A percentile compares a stretch with the other conserved stretches of the same genome.
Conservation (phyloP, 2,888 invertebrate species). For the Ophion ellenae region DNA sequence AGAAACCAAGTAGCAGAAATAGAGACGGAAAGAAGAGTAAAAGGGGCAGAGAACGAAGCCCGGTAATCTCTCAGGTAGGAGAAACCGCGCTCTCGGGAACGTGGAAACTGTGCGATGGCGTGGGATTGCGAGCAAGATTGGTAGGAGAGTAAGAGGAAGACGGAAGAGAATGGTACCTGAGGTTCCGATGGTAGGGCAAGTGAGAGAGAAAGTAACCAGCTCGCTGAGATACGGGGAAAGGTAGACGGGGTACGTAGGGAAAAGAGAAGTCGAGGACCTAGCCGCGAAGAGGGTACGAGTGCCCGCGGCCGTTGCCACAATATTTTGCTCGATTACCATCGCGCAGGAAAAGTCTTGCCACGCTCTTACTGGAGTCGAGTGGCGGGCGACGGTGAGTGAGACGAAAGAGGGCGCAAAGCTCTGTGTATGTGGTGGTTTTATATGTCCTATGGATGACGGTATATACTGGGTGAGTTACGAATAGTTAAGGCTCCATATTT, state of each 20-base stretch:
- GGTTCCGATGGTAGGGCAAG: slow-evolving; percentile 32
- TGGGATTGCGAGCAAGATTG: slow-evolving; percentile 60
- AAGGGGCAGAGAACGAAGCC: slow-evolving; percentile 68
- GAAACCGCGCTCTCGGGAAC: slow-evolving; percentile 63
- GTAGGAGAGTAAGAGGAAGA: slow-evolving; percentile 55
- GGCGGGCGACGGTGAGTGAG: slow-evolving; percentile 56
- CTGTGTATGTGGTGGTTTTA: slow-evolving; percentile 24
- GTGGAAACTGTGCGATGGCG: slow-evolving; percentile 65
- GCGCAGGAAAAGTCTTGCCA: slow-evolving; percentile 76
- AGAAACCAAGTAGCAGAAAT: slow-evolving; percentile 51
- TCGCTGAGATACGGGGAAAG: slow-evolving; percentile 63
- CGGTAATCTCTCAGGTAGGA: slow-evolving; percentile 65
- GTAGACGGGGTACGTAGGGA: slow-evolving; percentile 61
- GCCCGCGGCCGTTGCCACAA: slow-evolving; percentile 80
- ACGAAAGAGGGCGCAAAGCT: slow-evolving; percentile 52
- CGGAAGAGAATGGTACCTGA: slow-evolving; percentile 62
- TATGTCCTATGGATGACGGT: not conserved
- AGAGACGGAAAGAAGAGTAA: slow-evolving; percentile 57
- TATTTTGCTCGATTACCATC: slow-evolving; percentile 82
- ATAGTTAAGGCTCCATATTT: slow-evolving; percentile 2
- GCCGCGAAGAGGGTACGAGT: slow-evolving; percentile 68
- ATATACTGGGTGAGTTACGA: slow-evolving; percentile 42
- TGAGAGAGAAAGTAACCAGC: slow-evolving; percentile 64
- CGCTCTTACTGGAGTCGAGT: slow-evolving; percentile 59
- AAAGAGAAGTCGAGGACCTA: slow-evolving; percentile 77